Evolutionary conservation across 2,113 vertebrate genomes (phyloP), one percentile per base, ranked within the genome.

Genomic region (Atlantisia rogersi): DNA sequence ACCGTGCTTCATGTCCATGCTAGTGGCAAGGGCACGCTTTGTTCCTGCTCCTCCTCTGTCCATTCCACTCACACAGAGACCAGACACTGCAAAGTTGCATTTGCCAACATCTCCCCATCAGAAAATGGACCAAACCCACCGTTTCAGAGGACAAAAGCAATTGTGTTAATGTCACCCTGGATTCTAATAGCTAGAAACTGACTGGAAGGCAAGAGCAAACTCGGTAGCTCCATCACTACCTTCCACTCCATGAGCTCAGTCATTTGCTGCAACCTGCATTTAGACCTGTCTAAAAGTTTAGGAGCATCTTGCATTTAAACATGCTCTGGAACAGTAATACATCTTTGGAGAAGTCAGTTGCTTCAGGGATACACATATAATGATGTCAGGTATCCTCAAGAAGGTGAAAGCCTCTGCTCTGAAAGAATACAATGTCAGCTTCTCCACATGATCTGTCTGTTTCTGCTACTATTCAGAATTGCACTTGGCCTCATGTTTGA

Each of bases 71-170:
- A 91, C 5, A 1, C 86, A 94, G 94, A 75, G 86, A 92, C 20
- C 60, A 93, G 85, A 92, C 95, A 89, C 2, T 21, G 89, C 89
- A 59, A 79, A 87, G 13, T 50, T 70, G 75, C 58, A 82, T n/a
- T 90, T 94, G 95, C 82, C 83, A 94, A 2, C 58, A 91, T 93
- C 86, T 94, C 94, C 69, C 69, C 90, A 73, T 71, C 96, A 97
- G 95, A 97, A 97, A 96, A 96, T 95, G 92, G 95, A 94, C 95
- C 95, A 96, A 97, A 96, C 92, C 92, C 94, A 84, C 0, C 2
- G 79, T 58, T 93, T 96, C 95, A 96, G 96, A 97, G 96, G 95
- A 96, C 95, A 94, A 92, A 88, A 89, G 78, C 39, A 88, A 63
- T 48, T 75, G 39, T 60, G 32, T 90, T 94, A 63, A 78, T 53